Percentiles rank a stretch among this genome's conserved stretches.
Evolutionary conservation across 2,797 vertebrate genomes (phyloP).

Genomic region (Acanthiza pusilla): DNA sequence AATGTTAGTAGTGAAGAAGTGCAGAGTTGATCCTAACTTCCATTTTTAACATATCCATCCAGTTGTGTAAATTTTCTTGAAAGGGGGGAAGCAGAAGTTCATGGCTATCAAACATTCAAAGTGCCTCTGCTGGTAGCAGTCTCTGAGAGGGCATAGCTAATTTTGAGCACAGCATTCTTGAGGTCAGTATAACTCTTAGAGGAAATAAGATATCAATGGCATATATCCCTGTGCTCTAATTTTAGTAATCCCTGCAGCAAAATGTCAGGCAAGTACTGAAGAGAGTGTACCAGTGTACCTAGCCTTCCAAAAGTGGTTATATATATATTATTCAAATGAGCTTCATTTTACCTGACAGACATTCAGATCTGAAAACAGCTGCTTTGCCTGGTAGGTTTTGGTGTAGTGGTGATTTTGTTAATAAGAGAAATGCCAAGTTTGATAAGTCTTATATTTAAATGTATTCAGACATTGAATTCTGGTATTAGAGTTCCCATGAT

Average conservation of each 20-base stretch:
- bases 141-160: constrained; percentile 27
- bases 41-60: background rate
- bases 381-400: background rate
- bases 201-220: constrained; percentile 67
- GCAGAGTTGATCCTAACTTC: background rate
- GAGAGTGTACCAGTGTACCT: background rate
- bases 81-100: background rate
- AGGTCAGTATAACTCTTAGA: constrained; percentile 1
- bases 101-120: background rate
- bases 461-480: background rate
- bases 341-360: background rate
- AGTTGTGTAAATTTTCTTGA: background rate
- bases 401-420: background rate
- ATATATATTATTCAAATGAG: background rate
- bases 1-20: background rate
- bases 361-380: background rate
- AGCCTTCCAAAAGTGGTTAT: background rate
- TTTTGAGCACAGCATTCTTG: constrained; percentile 51
- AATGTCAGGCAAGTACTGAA: constrained; percentile 11
- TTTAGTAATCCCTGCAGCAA: constrained; percentile 62
- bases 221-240: constrained; percentile 65
- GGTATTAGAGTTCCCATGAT: background rate
- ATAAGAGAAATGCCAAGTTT: background rate
- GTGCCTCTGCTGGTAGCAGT: background rate
- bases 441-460: background rate